These are phyloP conservation scores for Ptychodera flava DNA, from an alignment of 35 echinoderm and acorn worm genomes.

Conservation along the genomic window DNA sequence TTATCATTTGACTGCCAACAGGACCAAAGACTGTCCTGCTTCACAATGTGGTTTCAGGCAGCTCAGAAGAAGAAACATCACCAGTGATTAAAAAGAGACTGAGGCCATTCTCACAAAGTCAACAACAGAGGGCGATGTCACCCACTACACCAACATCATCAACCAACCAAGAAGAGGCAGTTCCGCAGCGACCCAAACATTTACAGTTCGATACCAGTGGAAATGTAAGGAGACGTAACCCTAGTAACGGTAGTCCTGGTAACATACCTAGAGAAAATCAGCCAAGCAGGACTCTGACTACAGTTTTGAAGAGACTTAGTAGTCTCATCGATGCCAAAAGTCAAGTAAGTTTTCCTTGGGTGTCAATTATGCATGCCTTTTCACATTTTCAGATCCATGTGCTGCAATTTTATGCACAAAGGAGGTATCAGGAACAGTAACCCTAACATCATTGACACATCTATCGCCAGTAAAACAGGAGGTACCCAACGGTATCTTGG, in stretches of 20 bases:
- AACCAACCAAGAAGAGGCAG: not conserved
- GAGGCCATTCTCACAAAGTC: too few species aligned
- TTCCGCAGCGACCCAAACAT: not conserved
- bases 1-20: too few species aligned
- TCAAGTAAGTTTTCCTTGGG: too few species aligned
- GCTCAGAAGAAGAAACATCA: not conserved
- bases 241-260: not conserved
- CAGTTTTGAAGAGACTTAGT: not conserved
- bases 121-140: too few species aligned
- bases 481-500: too few species aligned
- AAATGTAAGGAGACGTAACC: not conserved
- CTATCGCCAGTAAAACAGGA: too few species aligned
- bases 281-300: not conserved
- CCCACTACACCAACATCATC: not conserved
- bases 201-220: not conserved
- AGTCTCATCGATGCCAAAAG: not conserved
- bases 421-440: too few species aligned
- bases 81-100: not conserved
- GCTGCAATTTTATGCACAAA: too few species aligned
- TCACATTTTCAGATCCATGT: too few species aligned
- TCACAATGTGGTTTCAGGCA: not conserved
- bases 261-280: not conserved
- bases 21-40: not conserved
- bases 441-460: too few species aligned
- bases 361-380: too few species aligned